Evolutionary conservation across 92 coral and sea anemone genomes (phyloP).

Genomic region (Nematostella vectensis): DNA sequence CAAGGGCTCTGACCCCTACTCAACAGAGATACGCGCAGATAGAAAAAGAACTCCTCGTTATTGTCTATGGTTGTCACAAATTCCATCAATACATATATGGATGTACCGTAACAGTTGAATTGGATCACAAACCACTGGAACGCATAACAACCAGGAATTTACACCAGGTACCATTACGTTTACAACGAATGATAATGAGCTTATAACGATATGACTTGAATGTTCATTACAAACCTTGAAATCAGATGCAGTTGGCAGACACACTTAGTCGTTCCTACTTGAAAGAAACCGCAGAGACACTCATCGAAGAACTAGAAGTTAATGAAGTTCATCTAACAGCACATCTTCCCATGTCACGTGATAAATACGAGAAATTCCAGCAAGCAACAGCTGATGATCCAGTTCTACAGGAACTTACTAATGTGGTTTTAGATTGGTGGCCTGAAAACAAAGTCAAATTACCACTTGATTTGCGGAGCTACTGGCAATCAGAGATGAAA

Average conservation of each 20-base stretch:
- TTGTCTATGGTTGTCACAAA: neutral
- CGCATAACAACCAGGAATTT: no score
- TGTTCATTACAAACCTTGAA: no score
- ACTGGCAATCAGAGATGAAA: no score
- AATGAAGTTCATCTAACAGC: constrained; percentile 17
- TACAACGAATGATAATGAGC: no score
- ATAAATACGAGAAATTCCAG: constrained; percentile 20
- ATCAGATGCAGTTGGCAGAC: no score
- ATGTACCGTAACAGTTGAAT: neutral
- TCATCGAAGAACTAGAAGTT: constrained; percentile 18
- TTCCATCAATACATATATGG: constrained; percentile 4
- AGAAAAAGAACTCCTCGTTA: neutral
- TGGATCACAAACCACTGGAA: constrained; percentile 5
- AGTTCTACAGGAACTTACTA: constrained; percentile 13
- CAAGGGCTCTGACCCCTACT: constrained; percentile 13
- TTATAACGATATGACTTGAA: no score
- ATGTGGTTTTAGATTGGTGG: constrained; percentile 14
- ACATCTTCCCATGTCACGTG: constrained; percentile 22
- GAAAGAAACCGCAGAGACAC: constrained; percentile 10
- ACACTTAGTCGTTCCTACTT: no score
- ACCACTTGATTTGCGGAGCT: no score
- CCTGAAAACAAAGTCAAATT: no score
- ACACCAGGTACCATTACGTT: no score
- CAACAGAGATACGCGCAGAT: constrained; percentile 8
- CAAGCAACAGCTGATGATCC: constrained; percentile 12